Evolutionary conservation across 1,140 invertebrate species (phyloP), one percentile per base, ranked within the genome.

Genomic region (Medauroidea extradentata): DNA sequence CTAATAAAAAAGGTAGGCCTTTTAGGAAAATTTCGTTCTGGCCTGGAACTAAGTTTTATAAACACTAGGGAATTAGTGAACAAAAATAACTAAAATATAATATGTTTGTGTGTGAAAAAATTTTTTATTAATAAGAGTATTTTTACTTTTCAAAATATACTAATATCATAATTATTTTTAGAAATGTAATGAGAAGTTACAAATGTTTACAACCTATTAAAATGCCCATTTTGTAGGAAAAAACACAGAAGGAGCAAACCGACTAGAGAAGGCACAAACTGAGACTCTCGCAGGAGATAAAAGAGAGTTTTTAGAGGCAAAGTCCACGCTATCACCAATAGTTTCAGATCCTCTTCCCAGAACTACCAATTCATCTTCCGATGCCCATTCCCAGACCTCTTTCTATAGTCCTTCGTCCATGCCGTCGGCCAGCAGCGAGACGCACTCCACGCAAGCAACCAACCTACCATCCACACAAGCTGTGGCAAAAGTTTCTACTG

Each of bases 21-120:
- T 79, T 76, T 67, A 79, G 83, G 76, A 85, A 84, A 77, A 87
- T 87, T 66, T 83, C 83, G 67, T 87, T 87, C 81, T 85, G 83
- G 72, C 85, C 85, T 66, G 84, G 85, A 63, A 86, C 85, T 55
- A 87, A 86, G 74, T 77, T 79, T 69, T 67, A 24, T 43, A 34
- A 54, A 51, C 16, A 46, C n/a, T n/a, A n/a, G n/a, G n/a, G 24
- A 25, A 16, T 29, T 51, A 29, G 25, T 48, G 44, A 16, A 13
- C 27, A 27, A 51, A 51, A 14, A 4, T 24, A n/a, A 24, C 3
- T 46, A 46, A 3, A 5, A 14, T 27, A 27, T 8, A 51, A 1
- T 19, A 51, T 2, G 7, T 51, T 25, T 51, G 25, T 51, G 24
- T 25, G 24, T 29, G 16, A 29, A 51, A 11, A 2, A 27, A 16